phyloP scores from a whole-genome alignment of 1,140 invertebrate genomes.

The Megalopta genalis region DNA sequence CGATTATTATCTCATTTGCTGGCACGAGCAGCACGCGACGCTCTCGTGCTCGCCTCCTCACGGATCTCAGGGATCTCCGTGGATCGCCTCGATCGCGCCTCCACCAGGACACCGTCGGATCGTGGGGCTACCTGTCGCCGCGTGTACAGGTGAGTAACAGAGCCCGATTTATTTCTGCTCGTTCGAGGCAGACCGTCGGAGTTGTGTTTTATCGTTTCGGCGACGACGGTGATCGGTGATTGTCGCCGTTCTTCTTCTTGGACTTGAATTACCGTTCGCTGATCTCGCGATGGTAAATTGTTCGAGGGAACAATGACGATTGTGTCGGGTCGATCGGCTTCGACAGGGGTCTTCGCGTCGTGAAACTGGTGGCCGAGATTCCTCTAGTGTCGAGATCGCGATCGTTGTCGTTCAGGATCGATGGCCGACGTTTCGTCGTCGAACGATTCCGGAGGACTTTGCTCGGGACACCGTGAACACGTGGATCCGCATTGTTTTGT shows the following conservation, averaged over 20 bases:
- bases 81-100: constrained; percentile 47
- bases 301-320: too few species aligned
- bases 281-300: too few species aligned
- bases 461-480: background rate
- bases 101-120: background rate
- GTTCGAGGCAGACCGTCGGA: too few species aligned
- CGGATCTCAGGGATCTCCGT: constrained; percentile 34
- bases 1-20: constrained; percentile 80
- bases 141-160: constrained; percentile 47
- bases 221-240: too few species aligned
- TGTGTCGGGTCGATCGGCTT: too few species aligned
- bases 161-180: background rate
- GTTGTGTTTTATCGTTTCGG: too few species aligned
- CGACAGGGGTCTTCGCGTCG: too few species aligned
- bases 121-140: constrained; percentile 13
- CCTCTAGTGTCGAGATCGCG: too few species aligned
- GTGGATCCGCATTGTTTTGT: background rate
- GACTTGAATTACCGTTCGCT: too few species aligned
- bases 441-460: background rate
- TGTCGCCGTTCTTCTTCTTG: too few species aligned
- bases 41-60: background rate
- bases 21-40: constrained; percentile 67
- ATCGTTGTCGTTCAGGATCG: too few species aligned
- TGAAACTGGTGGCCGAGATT: too few species aligned
- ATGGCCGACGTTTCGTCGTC: background rate